Percentiles rank a stretch among this genome's conserved stretches.
Conservation (phyloP, 2,113 vertebrate genomes). For the Myotis lucifugus region DNA sequence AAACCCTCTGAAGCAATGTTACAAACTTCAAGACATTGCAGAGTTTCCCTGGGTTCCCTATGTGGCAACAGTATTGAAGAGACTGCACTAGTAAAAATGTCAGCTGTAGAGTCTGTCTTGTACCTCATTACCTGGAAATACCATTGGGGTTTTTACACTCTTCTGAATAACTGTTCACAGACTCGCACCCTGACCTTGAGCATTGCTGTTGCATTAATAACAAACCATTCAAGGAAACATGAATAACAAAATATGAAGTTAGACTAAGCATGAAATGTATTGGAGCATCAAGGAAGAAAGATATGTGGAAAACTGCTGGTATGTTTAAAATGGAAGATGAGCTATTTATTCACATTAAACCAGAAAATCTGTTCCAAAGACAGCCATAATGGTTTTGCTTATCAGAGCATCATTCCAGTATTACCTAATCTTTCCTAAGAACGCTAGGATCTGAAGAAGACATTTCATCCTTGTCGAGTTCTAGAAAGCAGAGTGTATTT, state of each 20-base stretch:
- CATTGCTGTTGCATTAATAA: slow-evolving; percentile 55
- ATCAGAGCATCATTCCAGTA: not conserved
- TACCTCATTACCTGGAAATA: slow-evolving; percentile 80
- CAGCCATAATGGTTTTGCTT: not conserved
- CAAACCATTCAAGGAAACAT: slow-evolving; percentile 54
- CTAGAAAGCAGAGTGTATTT: not conserved
- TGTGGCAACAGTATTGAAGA: slow-evolving; percentile 59
- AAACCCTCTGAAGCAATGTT: slow-evolving; percentile 64
- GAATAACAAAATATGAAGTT: slow-evolving; percentile 50
- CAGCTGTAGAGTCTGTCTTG: slow-evolving; percentile 75
- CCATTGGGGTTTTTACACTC: slow-evolving; percentile 67
- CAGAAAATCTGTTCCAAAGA: not conserved
- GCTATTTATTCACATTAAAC: slow-evolving; percentile 58
- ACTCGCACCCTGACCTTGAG: slow-evolving; percentile 78
- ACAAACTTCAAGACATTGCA: slow-evolving; percentile 77
- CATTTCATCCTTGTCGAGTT: not conserved
- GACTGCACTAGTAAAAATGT: slow-evolving; percentile 77
- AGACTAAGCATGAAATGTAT: slow-evolving; percentile 60
- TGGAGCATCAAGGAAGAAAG: slow-evolving; percentile 52
- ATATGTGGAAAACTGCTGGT: not conserved
- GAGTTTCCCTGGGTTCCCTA: slow-evolving; percentile 62
- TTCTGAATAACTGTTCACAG: slow-evolving; percentile 74
- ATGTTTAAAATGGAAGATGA: slow-evolving; percentile 28
- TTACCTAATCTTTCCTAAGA: not conserved
- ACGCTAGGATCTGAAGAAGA: not conserved